Evolutionary conservation across 2,888 invertebrate genomes (phyloP), one percentile per base, ranked within the genome.

Genomic region (Netelia virgata): DNA sequence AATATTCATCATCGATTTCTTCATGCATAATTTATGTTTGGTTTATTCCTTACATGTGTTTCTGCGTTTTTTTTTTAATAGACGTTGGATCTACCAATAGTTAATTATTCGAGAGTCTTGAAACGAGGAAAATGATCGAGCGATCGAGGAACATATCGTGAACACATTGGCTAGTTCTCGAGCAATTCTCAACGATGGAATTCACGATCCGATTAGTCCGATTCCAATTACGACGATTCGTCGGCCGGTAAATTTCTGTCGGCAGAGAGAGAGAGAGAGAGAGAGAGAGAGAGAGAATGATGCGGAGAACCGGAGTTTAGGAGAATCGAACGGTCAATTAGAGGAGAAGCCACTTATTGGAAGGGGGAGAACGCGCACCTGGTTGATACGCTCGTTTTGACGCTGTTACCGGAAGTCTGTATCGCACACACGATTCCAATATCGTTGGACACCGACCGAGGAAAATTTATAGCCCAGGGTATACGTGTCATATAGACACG

Each of bases 201-300:
- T 83, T 78, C 78, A 73, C 59, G 41, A 16, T 28, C 10, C 53
- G 73, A 53, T 83, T 73, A 73, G 41, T 43, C 16, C 73, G 55
- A 74, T 50, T 63, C 77, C 78, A 80, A 87, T 86, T 84, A 85
- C 73, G 61, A 77, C 77, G 59, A 84, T 83, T 82, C 74, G 20
- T 50, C 16, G 61, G 36, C 47, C 18, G 11, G 53, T 41, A 53
- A 18, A 20, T 66, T 75, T 50, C 23, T 66, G 50, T 50, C 63
- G 28, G 43, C 47, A 14, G 28, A 23, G 23, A 23, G 23, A 28
- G 23, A 23, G 23, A 23, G n/a, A 28, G 16, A 61, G 61, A 16
- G 50, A 50, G 61, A 50, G 61, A 73, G 61, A 53, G 8, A 16
- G n/a, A 28, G 43, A n/a, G 10, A n/a, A n/a, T 59, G 57, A 57